Evolutionary conservation across 2,888 invertebrate genomes (phyloP).

Genomic region (Trichogramma evanescens): DNA sequence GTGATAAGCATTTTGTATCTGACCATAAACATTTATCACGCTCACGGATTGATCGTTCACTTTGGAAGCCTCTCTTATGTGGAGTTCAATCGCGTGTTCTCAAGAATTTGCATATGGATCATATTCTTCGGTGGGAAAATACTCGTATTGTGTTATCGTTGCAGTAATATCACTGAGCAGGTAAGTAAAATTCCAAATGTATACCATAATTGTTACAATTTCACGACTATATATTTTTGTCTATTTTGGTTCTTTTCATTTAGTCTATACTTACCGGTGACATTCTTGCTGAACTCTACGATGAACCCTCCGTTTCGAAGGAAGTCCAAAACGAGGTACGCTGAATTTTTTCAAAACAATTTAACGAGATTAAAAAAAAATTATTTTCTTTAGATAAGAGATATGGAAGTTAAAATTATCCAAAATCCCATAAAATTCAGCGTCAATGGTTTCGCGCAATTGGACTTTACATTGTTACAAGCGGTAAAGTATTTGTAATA

Average conservation of each 20-base stretch:
- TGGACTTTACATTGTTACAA: constrained; percentile 31
- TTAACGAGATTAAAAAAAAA: no score
- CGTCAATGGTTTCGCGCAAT: constrained; percentile 30
- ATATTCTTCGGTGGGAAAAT: constrained; percentile 6
- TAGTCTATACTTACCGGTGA: constrained; percentile 32
- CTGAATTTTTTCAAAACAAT: no score
- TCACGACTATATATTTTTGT: constrained; percentile 6
- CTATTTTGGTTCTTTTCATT: not conserved
- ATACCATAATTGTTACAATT: constrained; percentile 12
- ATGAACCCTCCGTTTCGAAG: constrained; percentile 28
- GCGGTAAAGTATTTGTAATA: constrained; percentile 24
- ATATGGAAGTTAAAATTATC: constrained; percentile 33
- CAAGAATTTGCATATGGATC: not conserved
- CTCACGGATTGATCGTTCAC: not conserved
- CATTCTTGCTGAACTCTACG: constrained; percentile 33
- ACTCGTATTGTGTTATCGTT: not conserved
- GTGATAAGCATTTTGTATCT: constrained; percentile 4
- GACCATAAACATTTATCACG: constrained; percentile 3
- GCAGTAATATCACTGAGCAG: constrained; percentile 1
- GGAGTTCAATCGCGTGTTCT: no score
- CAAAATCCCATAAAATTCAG: constrained; percentile 33
- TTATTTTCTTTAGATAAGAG: constrained; percentile 27
- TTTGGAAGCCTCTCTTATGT: no score
- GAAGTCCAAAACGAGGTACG: constrained; percentile 31
- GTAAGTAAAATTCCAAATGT: constrained; percentile 2